Evolutionary conservation across 2,113 vertebrate species (phyloP).

Genomic region (Anseranas semipalmata): DNA sequence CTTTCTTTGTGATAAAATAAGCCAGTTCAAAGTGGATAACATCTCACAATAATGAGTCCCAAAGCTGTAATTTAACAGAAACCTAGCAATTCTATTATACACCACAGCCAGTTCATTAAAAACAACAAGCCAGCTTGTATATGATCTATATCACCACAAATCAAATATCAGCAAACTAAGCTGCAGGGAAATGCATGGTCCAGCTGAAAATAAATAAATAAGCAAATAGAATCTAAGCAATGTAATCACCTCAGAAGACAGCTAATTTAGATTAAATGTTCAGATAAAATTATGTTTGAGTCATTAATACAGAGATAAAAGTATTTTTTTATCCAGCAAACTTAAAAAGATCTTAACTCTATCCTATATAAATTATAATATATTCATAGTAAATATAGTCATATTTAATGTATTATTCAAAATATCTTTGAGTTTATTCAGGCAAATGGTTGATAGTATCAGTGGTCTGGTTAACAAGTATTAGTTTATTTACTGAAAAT

Average conservation of each 20-base stretch:
- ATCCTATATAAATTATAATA: not conserved
- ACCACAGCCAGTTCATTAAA: constrained; percentile 75
- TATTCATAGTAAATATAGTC: not conserved
- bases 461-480: not conserved
- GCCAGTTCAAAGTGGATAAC: constrained; percentile 53
- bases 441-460: not conserved
- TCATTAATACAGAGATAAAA: constrained; percentile 38
- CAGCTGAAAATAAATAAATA: constrained; percentile 2
- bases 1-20: constrained; percentile 65
- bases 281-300: constrained; percentile 22
- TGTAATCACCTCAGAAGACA: constrained; percentile 31
- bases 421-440: not conserved
- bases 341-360: not conserved
- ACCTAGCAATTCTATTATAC: constrained; percentile 68
- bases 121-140: constrained; percentile 59
- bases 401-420: not conserved
- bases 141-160: constrained; percentile 65
- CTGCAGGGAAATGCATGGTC: constrained; percentile 42
- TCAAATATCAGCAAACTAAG: constrained; percentile 68
- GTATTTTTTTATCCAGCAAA: not conserved
- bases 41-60: constrained; percentile 63
- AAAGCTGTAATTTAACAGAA: constrained; percentile 71
- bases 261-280: constrained; percentile 47
- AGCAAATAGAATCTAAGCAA: not conserved
- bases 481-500: constrained; percentile 34